phyloP scores from a whole-genome alignment of 2,888 invertebrate genomes.

The Baronia brevicornis region DNA sequence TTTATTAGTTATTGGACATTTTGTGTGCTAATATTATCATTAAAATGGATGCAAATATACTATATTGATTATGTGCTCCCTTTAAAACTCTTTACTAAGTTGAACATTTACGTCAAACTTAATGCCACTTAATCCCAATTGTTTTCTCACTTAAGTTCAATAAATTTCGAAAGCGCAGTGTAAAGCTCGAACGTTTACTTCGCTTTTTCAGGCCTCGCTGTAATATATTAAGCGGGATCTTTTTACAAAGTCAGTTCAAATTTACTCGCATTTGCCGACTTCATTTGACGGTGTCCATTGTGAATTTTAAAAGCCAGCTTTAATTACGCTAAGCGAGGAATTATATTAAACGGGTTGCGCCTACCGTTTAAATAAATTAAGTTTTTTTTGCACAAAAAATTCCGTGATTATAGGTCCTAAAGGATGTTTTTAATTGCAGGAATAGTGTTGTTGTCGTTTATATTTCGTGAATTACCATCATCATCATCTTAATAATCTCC shows the following conservation, averaged over 20 bases:
- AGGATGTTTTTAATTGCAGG: no score
- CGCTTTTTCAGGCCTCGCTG: slow-evolving; percentile 32
- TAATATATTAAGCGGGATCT: slow-evolving; percentile 50
- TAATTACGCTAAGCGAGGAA: slow-evolving; percentile 24
- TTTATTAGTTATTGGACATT: no score
- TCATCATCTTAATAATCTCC: no score
- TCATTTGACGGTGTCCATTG: slow-evolving; percentile 10
- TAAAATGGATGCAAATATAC: no score
- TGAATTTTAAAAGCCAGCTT: slow-evolving; percentile 23
- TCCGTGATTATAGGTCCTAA: no score
- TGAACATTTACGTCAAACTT: slow-evolving; percentile 3
- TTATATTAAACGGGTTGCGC: slow-evolving; percentile 10
- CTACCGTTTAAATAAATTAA: not conserved
- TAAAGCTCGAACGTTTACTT: slow-evolving; percentile 41
- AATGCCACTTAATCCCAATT: slow-evolving; percentile 18
- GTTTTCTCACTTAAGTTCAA: slow-evolving; percentile 24
- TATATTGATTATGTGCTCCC: no score
- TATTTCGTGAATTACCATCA: no score
- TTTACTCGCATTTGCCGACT: slow-evolving; percentile 21
- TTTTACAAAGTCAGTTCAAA: slow-evolving; percentile 49
- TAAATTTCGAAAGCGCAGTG: slow-evolving; percentile 41
- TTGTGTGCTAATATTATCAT: no score
- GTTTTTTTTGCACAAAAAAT: not conserved
- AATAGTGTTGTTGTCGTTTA: no score
- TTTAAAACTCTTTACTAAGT: no score